Base-by-base conservation (phyloP, 2,888 invertebrate genomes). In the Heliothis peltigera region DNA sequence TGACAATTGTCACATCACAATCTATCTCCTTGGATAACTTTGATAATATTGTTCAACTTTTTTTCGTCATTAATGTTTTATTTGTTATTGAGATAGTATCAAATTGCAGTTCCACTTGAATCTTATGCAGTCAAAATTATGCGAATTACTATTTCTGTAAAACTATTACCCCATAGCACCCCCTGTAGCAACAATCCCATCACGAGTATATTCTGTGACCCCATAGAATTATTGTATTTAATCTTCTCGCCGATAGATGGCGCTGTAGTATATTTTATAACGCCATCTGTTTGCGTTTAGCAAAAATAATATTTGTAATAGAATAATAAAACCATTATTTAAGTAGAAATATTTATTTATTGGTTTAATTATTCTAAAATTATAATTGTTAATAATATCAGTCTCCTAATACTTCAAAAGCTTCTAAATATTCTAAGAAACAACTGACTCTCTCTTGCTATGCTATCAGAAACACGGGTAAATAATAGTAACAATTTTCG, bases 81-180 rank as follows among this genome's bases (percentile, higher is more conserved):
- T 32, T 32, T 32, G 2, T 8, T 35, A 15, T 4, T 15, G 2
- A 35, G 4, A 35, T 35, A n/a, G 5, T 15, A n/a, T 39, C 39
- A n/a, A 39, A 39, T 15, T n/a, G 0, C 39, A 39, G n/a, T 39
- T 39, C 25, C 47, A 25, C n/a, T 21, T 7, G 32, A 19, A 43
- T 21, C 32, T 35, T 0, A 2, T 4, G 12, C 55, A 63, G 60
- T 66, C 58, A 68, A 74, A 32, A 3, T 60, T 51, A 54, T 53
- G 39, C 19, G 56, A 48, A 53, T 18, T 28, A 42, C n/a, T 63
- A 46, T 59, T 48, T 69, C 43, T 61, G 21, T 65, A 53, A 59
- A 64, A 44, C 57, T 64, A 64, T 60, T 76, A 79, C 69, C 53
- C 59, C 25, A 64, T 80, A 79, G 70, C 57, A 74, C 25, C 44